Evolutionary conservation across 2,797 vertebrate genomes (phyloP).

Genomic region (Echeneis naucrates): DNA sequence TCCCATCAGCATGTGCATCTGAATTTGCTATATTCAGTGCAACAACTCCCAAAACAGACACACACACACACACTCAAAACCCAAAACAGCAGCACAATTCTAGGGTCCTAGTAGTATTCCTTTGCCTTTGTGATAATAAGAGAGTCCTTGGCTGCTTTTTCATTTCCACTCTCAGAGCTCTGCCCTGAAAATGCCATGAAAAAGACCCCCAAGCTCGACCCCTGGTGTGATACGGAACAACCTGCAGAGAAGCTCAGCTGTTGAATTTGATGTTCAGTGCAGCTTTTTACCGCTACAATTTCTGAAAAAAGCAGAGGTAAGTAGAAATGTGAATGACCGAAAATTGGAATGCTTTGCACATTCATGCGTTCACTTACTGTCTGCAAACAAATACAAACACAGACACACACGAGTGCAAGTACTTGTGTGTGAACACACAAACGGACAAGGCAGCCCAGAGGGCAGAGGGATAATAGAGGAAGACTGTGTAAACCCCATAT

Average conservation of each 20-base stretch:
- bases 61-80: slow-evolving; percentile 28
- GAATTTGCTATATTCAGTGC: slow-evolving; percentile 71
- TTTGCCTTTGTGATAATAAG: slow-evolving; percentile 71
- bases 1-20: slow-evolving; percentile 76
- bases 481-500: slow-evolving; percentile 79
- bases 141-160: slow-evolving; percentile 68
- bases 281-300: slow-evolving; percentile 57
- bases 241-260: slow-evolving; percentile 73
- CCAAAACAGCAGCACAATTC: slow-evolving; percentile 57
- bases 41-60: slow-evolving; percentile 60
- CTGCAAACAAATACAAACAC: slow-evolving; percentile 24
- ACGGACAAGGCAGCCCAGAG: slow-evolving; percentile 50
- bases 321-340: slow-evolving; percentile 45
- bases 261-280: slow-evolving; percentile 67
- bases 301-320: slow-evolving; percentile 35
- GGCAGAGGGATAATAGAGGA: slow-evolving; percentile 70
- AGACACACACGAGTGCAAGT: background rate
- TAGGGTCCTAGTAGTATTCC: slow-evolving; percentile 52
- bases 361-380: slow-evolving; percentile 31
- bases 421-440: slow-evolving; percentile 6
- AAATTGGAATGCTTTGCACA: slow-evolving; percentile 48
- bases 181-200: slow-evolving; percentile 69
- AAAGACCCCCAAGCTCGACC: slow-evolving; percentile 65
- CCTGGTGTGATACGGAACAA: slow-evolving; percentile 73
- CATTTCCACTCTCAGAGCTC: slow-evolving; percentile 69